phyloP scores from a whole-genome alignment of 2,797 vertebrate species.

The Acanthornis magna region DNA sequence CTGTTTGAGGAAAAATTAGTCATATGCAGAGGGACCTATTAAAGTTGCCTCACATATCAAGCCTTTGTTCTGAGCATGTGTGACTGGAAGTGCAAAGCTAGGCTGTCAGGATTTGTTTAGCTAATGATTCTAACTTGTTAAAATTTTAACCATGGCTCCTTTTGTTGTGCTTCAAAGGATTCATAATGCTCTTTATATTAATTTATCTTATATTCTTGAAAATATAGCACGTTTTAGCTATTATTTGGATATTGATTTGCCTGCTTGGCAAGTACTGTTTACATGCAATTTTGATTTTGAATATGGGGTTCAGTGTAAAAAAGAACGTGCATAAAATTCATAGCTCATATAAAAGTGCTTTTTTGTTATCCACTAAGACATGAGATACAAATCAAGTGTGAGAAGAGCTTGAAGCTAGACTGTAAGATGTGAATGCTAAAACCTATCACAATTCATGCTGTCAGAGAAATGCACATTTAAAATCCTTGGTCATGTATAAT shows the following conservation, averaged over 20 bases:
- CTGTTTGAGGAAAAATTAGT: constrained; percentile 71
- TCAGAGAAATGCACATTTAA: constrained; percentile 14
- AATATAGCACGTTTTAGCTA: not conserved
- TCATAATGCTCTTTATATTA: constrained; percentile 58
- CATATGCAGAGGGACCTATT: constrained; percentile 72
- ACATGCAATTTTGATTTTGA: not conserved
- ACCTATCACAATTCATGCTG: constrained; percentile 8
- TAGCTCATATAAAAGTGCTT: not conserved
- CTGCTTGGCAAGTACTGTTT: not conserved
- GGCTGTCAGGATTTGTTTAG: constrained; percentile 75
- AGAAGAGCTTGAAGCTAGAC: constrained; percentile 34
- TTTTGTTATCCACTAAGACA: constrained; percentile 22
- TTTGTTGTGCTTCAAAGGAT: constrained; percentile 71
- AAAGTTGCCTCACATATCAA: constrained; percentile 62
- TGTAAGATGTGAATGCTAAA: constrained; percentile 27
- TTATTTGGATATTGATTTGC: constrained; percentile 23
- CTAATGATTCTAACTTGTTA: constrained; percentile 74
- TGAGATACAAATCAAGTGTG: not conserved
- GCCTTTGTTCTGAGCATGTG: constrained; percentile 70
- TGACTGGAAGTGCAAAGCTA: constrained; percentile 69
- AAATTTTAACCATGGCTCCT: constrained; percentile 74
- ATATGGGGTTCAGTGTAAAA: not conserved
- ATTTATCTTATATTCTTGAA: constrained; percentile 56
- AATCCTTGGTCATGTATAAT: constrained; percentile 5
- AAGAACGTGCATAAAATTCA: not conserved